Conservation (phyloP, 2,888 invertebrate species). For the Quadroppia sp. region DNA sequence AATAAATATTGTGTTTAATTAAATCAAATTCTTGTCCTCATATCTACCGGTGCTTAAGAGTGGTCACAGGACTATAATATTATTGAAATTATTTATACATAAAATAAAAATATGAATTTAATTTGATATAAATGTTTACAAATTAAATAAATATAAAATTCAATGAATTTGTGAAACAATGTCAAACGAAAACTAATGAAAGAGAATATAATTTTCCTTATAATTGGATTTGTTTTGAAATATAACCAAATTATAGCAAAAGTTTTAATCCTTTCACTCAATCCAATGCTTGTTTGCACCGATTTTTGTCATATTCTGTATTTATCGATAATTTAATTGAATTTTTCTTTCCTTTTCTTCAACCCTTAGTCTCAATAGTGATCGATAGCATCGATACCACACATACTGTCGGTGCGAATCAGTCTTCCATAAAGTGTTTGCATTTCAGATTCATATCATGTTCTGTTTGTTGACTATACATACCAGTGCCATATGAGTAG, state of each 20-base stretch:
- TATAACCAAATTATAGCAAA: background rate
- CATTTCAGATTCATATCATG: conserved; percentile 33
- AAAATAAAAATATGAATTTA: too few relatives aligned
- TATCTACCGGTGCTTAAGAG: too few relatives aligned
- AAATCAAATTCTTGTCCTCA: too few relatives aligned
- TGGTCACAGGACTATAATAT: too few relatives aligned
- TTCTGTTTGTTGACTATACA: conserved; percentile 13
- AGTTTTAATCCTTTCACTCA: background rate
- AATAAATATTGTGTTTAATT: too few relatives aligned
- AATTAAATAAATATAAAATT: too few relatives aligned
- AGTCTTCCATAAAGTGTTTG: conserved; percentile 34
- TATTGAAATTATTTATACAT: too few relatives aligned
- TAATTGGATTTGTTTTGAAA: background rate
- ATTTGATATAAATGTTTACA: too few relatives aligned
- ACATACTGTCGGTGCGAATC: background rate
- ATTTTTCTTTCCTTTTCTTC: background rate
- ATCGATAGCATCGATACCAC: conserved; percentile 11
- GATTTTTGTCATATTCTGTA: too few relatives aligned
- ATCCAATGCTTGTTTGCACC: background rate
- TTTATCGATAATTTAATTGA: conserved; percentile 8
- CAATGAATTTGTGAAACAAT: too few relatives aligned
- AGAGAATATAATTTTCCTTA: background rate
- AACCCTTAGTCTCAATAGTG: background rate
- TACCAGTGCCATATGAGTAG: background rate
- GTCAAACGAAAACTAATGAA: too few relatives aligned